Conservation (phyloP, 2,888 invertebrate species). For the Ctena decussata region DNA sequence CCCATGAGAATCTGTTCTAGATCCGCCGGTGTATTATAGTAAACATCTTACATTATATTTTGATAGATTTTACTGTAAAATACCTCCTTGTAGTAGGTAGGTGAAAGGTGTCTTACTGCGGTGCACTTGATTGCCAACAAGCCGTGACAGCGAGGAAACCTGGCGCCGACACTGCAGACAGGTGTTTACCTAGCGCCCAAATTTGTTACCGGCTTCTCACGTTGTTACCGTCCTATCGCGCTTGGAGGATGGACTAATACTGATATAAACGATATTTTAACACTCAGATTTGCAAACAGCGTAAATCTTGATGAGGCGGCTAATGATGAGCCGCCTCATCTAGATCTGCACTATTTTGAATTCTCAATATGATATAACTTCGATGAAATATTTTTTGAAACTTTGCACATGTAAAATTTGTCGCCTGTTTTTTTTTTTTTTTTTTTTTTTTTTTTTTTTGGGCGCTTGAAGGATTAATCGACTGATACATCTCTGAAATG, state of each 20-base stretch:
- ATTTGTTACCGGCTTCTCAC: conserved; percentile 15
- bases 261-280: too few species aligned
- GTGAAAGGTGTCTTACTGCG: conserved; percentile 63
- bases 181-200: conserved; percentile 59
- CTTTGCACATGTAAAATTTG: too few species aligned
- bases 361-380: too few species aligned
- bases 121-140: conserved; percentile 66
- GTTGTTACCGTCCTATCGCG: not conserved
- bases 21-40: not conserved
- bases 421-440: too few species aligned
- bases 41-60: not conserved
- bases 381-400: too few species aligned
- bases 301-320: too few species aligned
- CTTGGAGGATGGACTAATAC: not conserved
- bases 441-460: too few species aligned
- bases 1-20: not conserved
- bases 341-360: too few species aligned
- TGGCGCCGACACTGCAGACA: conserved; percentile 63
- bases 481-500: too few species aligned
- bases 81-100: conserved; percentile 29
- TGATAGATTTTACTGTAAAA: conserved; percentile 21
- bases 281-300: too few species aligned
- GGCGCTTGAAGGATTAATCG: too few species aligned
- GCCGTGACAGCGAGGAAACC: conserved; percentile 59
- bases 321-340: too few species aligned